phyloP scores from a whole-genome alignment of 2,797 vertebrate genomes.

The Amblyraja radiata region DNA sequence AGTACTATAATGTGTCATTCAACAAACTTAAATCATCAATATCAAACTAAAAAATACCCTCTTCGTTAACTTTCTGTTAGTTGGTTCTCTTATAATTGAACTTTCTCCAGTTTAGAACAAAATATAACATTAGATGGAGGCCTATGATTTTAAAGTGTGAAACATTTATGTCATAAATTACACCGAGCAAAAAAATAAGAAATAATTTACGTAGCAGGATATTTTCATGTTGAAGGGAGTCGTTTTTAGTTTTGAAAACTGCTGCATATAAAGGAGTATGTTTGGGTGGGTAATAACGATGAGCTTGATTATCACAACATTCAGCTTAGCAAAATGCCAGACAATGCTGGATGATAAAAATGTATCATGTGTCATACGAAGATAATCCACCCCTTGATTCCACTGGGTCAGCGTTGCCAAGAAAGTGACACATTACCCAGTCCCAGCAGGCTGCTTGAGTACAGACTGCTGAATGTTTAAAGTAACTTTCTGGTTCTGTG shows the following conservation, averaged over 20 bases:
- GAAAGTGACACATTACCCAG: not conserved
- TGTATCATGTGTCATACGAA: not conserved
- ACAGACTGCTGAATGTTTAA: not conserved
- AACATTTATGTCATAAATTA: not conserved
- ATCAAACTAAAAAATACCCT: not conserved
- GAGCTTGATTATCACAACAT: not conserved
- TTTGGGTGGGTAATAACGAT: not conserved
- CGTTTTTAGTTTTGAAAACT: not conserved
- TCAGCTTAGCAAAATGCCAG: not conserved
- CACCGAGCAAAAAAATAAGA: too few relatives aligned
- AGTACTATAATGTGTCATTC: too few relatives aligned
- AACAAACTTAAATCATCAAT: too few relatives aligned
- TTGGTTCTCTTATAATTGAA: not conserved
- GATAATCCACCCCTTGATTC: not conserved
- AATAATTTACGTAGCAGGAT: not conserved
- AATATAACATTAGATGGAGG: not conserved
- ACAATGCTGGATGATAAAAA: not conserved
- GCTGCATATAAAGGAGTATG: not conserved
- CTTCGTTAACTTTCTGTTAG: not conserved
- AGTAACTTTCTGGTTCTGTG: not conserved
- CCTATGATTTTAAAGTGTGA: too few relatives aligned
- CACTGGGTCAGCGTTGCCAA: not conserved
- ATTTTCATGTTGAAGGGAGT: not conserved
- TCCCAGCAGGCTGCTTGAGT: not conserved
- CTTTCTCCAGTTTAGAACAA: not conserved